Base-by-base conservation (phyloP, 2,113 vertebrate genomes). In the Choloepus hoffmanni region DNA sequence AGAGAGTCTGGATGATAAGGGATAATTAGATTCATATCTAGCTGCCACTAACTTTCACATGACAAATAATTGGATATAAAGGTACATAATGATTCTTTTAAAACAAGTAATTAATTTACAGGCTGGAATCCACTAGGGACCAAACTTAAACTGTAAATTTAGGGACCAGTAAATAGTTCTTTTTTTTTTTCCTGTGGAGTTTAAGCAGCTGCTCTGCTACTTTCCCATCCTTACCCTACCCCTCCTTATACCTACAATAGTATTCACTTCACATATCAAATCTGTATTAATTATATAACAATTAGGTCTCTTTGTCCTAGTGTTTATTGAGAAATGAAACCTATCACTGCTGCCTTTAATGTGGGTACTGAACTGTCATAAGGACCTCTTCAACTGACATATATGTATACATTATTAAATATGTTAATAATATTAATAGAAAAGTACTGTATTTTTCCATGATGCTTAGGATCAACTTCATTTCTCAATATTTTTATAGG, bases 331-430 rank as follows among this genome's bases (percentile, higher is more conserved):
- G 23, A 77, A 94, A 67, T 79, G 14, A 67, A 65, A 55, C 28
- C 9, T 72, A 24, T 77, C 60, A 92, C 5, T 73, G 70, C 5
- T 88, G 68, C n/a, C 53, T 90, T 84, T 60, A 18, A 65, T 84
- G 40, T 65, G 63, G 19, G 1, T 48, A 84, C 55, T 77, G 14
- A 55, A 18, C 26, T 33, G 16, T 72, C n/a, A 78, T 68, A n/a
- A 93, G 53, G 53, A 93, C 24, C 36, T 93, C 43, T 92, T 82
- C 74, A 74, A n/a, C n/a, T 72, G 26, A 43, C 30, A 36, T 70
- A n/a, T 53, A 53, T 43, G 36, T 67, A 67, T 33, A 67, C 33
- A 11, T 10, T 60, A 60, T 60, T 26, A 26, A 63, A 10, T 65
- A 28, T 13, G 30, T 13, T 65, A 58, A 58, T 21, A 58, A 5